Evolutionary conservation across 2,797 vertebrate species (phyloP).

Genomic region (Falco concolor): DNA sequence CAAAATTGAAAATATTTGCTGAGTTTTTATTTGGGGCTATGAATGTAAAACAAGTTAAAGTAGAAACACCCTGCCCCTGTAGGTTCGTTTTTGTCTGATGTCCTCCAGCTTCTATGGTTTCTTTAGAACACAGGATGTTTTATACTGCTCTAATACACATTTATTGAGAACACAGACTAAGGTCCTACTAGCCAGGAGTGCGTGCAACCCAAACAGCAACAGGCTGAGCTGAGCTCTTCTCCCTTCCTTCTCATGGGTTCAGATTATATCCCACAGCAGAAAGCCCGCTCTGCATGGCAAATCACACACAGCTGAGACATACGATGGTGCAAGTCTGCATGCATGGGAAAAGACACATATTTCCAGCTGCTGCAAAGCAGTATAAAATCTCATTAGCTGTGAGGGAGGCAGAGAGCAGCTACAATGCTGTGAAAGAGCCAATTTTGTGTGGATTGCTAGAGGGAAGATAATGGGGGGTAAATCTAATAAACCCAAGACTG

Average conservation of each 20-base stretch:
- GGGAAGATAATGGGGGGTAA: background rate
- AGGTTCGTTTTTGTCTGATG: background rate
- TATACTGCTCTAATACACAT: background rate
- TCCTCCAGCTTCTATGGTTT: background rate
- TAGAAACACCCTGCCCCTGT: background rate
- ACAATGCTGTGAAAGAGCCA: background rate
- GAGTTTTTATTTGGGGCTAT: background rate
- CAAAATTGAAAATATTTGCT: background rate
- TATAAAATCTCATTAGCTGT: background rate
- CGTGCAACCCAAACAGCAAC: background rate
- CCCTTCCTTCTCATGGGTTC: background rate
- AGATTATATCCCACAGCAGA: background rate
- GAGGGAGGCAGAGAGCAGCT: background rate
- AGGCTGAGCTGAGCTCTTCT: background rate
- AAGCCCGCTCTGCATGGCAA: background rate
- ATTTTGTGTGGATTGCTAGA: background rate
- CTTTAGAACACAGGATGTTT: background rate
- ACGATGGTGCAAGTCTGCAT: background rate
- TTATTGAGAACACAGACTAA: background rate
- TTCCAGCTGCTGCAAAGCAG: background rate
- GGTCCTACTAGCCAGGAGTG: background rate
- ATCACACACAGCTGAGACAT: background rate
- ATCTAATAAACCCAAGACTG: background rate
- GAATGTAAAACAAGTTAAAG: background rate
- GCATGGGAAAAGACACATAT: background rate